Percentiles rank a stretch among this genome's conserved stretches.
phyloP scores from a whole-genome alignment of 2,797 vertebrate species.

The Sebastes reedi region DNA sequence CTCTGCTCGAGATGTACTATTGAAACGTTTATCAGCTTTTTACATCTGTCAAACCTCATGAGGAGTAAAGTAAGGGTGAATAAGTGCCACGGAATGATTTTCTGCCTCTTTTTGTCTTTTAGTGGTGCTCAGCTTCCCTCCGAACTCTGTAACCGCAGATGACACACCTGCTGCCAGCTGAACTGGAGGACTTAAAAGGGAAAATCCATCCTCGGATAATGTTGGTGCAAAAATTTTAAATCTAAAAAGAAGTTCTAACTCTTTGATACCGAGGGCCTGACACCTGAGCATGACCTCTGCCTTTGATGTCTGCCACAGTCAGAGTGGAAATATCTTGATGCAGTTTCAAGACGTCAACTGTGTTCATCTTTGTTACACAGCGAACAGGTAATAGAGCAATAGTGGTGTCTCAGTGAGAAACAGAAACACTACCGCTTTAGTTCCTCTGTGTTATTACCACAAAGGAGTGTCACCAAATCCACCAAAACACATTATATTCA shows the following conservation, averaged over 20 bases:
- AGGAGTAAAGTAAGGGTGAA: background rate
- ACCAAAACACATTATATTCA: background rate
- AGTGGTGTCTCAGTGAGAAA: background rate
- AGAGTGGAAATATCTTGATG: conserved; percentile 24
- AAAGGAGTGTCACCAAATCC: background rate
- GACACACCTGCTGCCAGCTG: conserved; percentile 48
- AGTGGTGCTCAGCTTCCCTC: conserved; percentile 10
- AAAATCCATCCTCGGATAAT: conserved; percentile 39
- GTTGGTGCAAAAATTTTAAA: conserved; percentile 30
- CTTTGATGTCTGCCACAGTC: conserved; percentile 49
- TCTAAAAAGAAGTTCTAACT: conserved; percentile 43
- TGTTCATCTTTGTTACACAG: background rate
- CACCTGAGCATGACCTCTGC: conserved; percentile 41
- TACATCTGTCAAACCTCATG: background rate
- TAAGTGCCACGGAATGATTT: conserved; percentile 1
- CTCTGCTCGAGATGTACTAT: background rate
- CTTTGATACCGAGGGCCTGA: conserved; percentile 48
- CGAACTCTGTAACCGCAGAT: conserved; percentile 31
- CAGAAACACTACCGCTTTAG: background rate
- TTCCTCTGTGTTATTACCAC: background rate
- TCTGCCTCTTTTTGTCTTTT: conserved; percentile 42
- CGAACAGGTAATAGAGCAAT: background rate
- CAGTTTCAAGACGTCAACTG: background rate
- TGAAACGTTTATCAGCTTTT: background rate
- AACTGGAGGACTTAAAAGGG: conserved; percentile 50